Evolutionary conservation across 1,140 invertebrate species (phyloP).

Genomic region (Papilio machaon): DNA sequence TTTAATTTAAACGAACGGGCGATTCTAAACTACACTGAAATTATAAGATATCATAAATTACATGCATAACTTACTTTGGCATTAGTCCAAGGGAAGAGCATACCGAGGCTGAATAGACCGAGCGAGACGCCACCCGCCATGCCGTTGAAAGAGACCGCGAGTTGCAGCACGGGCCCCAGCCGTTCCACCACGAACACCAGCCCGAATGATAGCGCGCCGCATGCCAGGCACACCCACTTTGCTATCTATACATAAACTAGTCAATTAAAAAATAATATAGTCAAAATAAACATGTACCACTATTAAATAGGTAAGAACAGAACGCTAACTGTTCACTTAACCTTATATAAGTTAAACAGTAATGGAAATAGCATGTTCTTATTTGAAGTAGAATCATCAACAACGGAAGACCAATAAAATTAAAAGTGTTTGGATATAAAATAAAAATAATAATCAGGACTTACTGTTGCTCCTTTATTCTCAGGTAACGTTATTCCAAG

Average conservation of each 20-base stretch:
- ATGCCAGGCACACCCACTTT: constrained; percentile 75
- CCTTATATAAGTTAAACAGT: no score
- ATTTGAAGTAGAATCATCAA: no score
- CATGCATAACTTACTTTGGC: constrained; percentile 82
- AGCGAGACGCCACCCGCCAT: constrained; percentile 93
- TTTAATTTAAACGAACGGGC: no score
- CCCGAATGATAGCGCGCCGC: constrained; percentile 80
- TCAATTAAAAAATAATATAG: not conserved
- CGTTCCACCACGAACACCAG: constrained; percentile 90
- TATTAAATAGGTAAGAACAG: no score
- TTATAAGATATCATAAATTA: not conserved
- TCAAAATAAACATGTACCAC: no score
- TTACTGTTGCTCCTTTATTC: constrained; percentile 84
- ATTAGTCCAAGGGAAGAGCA: constrained; percentile 94
- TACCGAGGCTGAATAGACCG: constrained; percentile 93
- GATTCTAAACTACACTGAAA: no score
- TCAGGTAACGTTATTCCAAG: constrained; percentile 87
- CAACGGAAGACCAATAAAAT: no score
- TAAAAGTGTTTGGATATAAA: no score
- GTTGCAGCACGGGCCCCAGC: constrained; percentile 91
- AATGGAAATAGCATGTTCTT: no score
- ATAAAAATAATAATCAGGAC: constrained; percentile 32
- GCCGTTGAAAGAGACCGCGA: constrained; percentile 93
- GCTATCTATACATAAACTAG: constrained; percentile 65
- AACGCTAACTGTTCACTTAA: no score